phyloP scores from a whole-genome alignment of 2,113 vertebrate species.

The Dipodomys spectabilis region DNA sequence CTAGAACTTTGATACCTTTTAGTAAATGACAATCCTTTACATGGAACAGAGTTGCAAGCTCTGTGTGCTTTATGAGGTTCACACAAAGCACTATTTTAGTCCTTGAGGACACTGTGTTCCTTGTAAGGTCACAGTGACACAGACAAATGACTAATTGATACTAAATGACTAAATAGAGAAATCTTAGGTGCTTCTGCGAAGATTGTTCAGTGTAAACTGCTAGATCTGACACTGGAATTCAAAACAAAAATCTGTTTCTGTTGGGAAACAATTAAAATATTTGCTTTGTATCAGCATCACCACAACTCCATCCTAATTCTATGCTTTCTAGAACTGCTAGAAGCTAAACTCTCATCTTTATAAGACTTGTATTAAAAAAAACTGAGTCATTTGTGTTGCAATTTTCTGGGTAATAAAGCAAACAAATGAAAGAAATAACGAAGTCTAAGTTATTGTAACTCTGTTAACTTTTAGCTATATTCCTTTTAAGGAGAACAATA shows the following conservation, averaged over 20 bases:
- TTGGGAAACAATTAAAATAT: slow-evolving; percentile 85
- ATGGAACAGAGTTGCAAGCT: slow-evolving; percentile 59
- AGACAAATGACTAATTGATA: slow-evolving; percentile 50
- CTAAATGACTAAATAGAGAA: slow-evolving; percentile 81
- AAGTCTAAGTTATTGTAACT: neutral
- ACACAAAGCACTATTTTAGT: slow-evolving; percentile 67
- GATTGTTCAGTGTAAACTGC: slow-evolving; percentile 74
- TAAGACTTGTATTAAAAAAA: slow-evolving; percentile 65
- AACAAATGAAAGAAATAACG: slow-evolving; percentile 58
- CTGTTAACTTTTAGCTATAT: slow-evolving; percentile 14
- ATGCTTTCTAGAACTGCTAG: slow-evolving; percentile 80
- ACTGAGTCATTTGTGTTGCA: slow-evolving; percentile 37
- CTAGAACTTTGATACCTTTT: neutral
- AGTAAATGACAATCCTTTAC: slow-evolving; percentile 63
- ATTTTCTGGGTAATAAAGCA: slow-evolving; percentile 52
- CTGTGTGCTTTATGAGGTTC: slow-evolving; percentile 72
- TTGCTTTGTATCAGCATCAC: slow-evolving; percentile 82
- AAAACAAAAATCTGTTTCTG: slow-evolving; percentile 86
- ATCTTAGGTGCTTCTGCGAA: slow-evolving; percentile 65
- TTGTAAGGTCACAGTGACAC: slow-evolving; percentile 87
- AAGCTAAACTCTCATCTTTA: slow-evolving; percentile 66
- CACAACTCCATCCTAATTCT: slow-evolving; percentile 75
- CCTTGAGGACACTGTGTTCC: slow-evolving; percentile 82
- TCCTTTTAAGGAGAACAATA: slow-evolving; percentile 19
- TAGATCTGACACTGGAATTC: slow-evolving; percentile 83